Evolutionary conservation across 2,113 vertebrate species (phyloP), one percentile per base, ranked within the genome.

Genomic region (Pygoscelis antarcticus): DNA sequence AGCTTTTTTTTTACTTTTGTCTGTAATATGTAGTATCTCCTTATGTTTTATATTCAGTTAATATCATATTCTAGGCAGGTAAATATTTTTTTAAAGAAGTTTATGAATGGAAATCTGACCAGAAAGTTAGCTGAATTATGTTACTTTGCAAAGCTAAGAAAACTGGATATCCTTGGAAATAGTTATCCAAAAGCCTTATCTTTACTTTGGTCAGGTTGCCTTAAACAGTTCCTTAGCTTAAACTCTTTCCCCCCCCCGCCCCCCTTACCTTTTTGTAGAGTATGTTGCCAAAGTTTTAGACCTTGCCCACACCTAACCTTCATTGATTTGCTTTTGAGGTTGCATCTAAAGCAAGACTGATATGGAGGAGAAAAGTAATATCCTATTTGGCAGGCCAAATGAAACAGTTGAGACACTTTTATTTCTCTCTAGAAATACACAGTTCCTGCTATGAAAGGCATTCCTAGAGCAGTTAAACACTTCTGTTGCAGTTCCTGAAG

Each of bases 161-260:
- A 78, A 96, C 90, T 69, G 51, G 78, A 17, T 90, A 51, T 87
- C 76, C 75, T 94, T 94, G 82, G 83, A 93, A 95, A 78, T 81
- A 71, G 65, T 92, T 89, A 58, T 92, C 57, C 49, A 87, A 92
- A 96, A 95, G 92, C 96, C 96, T 98, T 97, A 96, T 88, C 61
- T 97, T 97, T 94, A 79, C 79, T 96, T 91, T 95, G 95, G 95
- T 96, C 95, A 95, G 93, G 81, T 95, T 95, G 95, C 96, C 96
- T 97, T 97, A 97, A 96, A 94, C 91, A 94, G 70, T 97, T 96
- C 93, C 77, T 94, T 69, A 78, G 76, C 62, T 90, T 61, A 74
- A 66, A 16, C 21, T 27, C 62, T 32, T 47, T 42, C 38, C 27
- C 13, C 42, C 42, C 42, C 42, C 36, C 36, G 7, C 36, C 36